Percentiles rank a stretch among this genome's conserved stretches.
phyloP scores from a whole-genome alignment of 2,797 vertebrate species.

The Girardinus metallicus region DNA sequence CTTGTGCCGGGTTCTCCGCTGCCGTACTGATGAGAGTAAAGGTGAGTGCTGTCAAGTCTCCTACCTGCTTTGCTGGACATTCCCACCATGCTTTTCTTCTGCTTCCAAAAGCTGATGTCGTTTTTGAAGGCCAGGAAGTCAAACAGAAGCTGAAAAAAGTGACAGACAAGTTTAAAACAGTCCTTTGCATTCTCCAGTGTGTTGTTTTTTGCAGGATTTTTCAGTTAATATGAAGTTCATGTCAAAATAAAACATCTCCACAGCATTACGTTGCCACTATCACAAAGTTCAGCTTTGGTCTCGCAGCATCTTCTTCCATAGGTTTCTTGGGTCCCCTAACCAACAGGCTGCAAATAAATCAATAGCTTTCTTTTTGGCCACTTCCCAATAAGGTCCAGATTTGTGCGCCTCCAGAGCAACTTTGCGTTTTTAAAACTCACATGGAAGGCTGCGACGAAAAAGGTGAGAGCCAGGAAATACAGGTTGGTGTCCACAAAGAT shows the following conservation, averaged over 20 bases:
- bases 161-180: not conserved
- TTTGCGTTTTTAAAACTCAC: slow-evolving; percentile 76
- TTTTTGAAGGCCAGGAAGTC: slow-evolving; percentile 99
- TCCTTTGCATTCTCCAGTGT: not conserved
- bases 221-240: not conserved
- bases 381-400: not conserved
- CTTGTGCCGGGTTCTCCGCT: not conserved
- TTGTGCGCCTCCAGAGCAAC: not conserved
- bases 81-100: slow-evolving; percentile 97
- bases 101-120: slow-evolving; percentile 99
- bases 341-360: not conserved
- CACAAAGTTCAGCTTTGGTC: not conserved
- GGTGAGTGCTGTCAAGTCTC: not conserved
- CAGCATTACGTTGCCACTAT: not conserved
- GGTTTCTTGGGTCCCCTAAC: not conserved
- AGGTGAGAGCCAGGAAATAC: slow-evolving; percentile 95
- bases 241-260: not conserved
- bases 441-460: slow-evolving; percentile 97
- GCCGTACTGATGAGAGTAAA: not conserved
- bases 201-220: not conserved
- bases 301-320: not conserved
- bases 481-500: slow-evolving; percentile 98
- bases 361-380: not conserved
- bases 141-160: slow-evolving; percentile 89
- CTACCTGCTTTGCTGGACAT: slow-evolving; percentile 98